Conservation (phyloP, 2,888 invertebrate species). For the Bellardia bayeri region DNA sequence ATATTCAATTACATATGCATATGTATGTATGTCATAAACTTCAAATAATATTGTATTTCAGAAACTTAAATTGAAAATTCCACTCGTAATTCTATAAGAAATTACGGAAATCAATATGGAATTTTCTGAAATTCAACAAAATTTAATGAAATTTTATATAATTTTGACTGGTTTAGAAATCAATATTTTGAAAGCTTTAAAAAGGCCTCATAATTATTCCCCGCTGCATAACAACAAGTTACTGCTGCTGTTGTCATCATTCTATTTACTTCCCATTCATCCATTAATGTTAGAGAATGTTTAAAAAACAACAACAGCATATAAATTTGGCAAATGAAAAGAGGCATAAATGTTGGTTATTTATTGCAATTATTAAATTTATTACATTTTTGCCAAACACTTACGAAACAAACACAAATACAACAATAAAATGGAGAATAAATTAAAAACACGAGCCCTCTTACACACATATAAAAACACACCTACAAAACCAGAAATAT, state of each 20-base stretch:
- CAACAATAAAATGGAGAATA: constrained; percentile 19
- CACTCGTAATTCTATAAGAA: no score
- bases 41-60: no score
- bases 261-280: not conserved
- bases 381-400: constrained; percentile 38
- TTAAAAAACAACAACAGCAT: not conserved
- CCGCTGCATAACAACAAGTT: not conserved
- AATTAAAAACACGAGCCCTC: constrained; percentile 3
- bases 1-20: no score
- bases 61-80: no score
- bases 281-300: not conserved
- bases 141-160: no score
- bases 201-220: not conserved
- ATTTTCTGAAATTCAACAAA: no score
- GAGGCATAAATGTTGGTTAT: constrained; percentile 44
- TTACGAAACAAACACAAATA: constrained; percentile 18
- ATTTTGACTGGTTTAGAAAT: no score
- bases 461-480: constrained; percentile 12
- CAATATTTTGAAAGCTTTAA: no score
- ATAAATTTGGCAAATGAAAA: not conserved
- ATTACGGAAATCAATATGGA: no score
- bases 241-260: constrained; percentile 5
- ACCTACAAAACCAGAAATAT: not conserved
- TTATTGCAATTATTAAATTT: constrained; percentile 53
- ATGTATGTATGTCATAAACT: no score